phyloP scores from a whole-genome alignment of 2,113 vertebrate genomes.

The Nibea coibor region DNA sequence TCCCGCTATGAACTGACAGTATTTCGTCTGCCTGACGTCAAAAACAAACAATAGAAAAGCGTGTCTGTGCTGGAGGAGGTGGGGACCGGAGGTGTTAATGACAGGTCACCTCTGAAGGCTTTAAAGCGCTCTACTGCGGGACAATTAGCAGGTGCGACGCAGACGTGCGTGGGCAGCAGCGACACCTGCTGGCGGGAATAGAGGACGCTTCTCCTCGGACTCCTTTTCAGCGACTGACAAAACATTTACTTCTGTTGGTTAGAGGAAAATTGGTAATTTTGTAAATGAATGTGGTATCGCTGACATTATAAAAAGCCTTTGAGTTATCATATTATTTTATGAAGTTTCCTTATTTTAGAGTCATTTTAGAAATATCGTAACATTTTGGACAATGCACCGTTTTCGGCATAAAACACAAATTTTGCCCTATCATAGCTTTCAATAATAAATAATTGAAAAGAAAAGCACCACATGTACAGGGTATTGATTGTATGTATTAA shows the following conservation, averaged over 20 bases:
- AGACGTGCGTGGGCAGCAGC: background rate
- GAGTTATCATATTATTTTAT: background rate
- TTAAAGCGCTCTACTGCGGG: fast-evolving
- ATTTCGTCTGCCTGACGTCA: background rate
- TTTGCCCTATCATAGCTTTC: background rate
- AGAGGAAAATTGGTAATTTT: background rate
- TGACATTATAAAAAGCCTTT: background rate
- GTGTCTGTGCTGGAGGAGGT: too few relatives aligned
- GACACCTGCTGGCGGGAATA: background rate
- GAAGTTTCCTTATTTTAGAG: background rate
- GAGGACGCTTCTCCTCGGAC: too few relatives aligned
- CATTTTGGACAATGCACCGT: background rate
- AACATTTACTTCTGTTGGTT: too few relatives aligned
- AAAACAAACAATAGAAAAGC: background rate
- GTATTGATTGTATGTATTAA: too few relatives aligned
- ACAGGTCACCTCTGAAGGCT: background rate
- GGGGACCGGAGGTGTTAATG: background rate
- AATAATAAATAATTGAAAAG: background rate
- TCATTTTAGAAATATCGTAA: background rate
- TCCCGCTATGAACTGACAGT: fast-evolving
- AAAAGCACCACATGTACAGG: fast-evolving
- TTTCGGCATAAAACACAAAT: background rate
- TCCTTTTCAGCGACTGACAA: background rate
- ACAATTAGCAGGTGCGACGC: background rate
- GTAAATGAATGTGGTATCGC: background rate